These are phyloP conservation scores for Anoura caudifer DNA, from an alignment of 2,113 vertebrate genomes.

Conservation along the genomic window DNA sequence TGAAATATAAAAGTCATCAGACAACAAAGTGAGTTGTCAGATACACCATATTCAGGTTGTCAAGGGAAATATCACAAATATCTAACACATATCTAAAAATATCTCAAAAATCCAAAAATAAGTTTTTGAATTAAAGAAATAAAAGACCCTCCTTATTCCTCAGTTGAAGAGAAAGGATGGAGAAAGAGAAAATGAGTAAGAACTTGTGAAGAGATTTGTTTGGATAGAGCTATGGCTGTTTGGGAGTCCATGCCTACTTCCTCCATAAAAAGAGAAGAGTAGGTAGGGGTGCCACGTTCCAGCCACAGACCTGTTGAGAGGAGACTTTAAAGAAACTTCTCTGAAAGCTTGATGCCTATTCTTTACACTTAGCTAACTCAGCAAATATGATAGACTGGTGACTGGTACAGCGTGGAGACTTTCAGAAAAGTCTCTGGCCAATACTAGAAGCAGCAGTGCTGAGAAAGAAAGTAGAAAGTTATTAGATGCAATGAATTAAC, in stretches of 20 bases:
- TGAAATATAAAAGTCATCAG: not conserved
- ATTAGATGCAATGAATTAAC: not conserved
- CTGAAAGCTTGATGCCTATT: not conserved
- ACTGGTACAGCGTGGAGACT: not conserved
- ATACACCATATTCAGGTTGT: not conserved
- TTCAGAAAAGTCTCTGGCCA: not conserved
- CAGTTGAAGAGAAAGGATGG: not conserved
- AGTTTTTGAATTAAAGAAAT: not conserved
- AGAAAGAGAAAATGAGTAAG: not conserved
- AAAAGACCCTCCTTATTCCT: not conserved
- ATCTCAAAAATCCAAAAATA: constrained; percentile 3
- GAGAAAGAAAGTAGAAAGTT: not conserved
- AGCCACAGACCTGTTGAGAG: not conserved
- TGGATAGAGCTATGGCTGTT: not conserved
- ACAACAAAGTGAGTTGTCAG: not conserved
- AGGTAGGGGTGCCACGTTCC: not conserved
- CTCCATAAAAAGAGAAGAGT: not conserved
- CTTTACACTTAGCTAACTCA: not conserved
- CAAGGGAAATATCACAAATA: not conserved
- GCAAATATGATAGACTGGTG: not conserved
- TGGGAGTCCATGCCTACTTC: not conserved
- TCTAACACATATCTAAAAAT: not conserved
- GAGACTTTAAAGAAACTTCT: not conserved
- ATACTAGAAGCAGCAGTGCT: not conserved
- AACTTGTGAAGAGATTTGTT: not conserved